phyloP scores from a whole-genome alignment of 1,140 invertebrate species.

The Drosophila saltans region DNA sequence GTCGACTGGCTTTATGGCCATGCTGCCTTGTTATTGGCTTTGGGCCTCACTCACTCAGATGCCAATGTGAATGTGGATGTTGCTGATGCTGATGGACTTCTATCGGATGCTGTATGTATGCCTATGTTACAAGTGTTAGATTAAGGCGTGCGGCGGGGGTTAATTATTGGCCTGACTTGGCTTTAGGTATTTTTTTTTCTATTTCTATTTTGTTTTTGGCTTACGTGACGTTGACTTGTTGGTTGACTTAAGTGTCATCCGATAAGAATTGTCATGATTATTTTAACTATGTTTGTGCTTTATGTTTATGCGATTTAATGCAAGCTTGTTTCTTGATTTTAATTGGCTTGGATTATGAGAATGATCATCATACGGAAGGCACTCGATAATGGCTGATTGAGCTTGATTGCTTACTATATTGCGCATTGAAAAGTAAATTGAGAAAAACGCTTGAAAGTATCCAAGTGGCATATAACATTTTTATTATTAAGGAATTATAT shows the following conservation, averaged over 20 bases:
- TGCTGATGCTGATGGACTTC: conserved; percentile 11
- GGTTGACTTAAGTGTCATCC: conserved; percentile 7
- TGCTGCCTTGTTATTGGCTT: conserved; percentile 50
- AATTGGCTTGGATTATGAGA: conserved; percentile 3
- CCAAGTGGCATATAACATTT: neutral
- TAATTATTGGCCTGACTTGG: conserved; percentile 4
- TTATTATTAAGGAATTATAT: too few relatives aligned
- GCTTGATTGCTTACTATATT: neutral
- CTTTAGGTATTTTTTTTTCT: neutral
- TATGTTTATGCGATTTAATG: conserved; percentile 14
- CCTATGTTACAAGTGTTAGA: neutral
- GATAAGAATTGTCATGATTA: conserved; percentile 13
- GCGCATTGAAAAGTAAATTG: neutral
- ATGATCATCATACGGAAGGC: conserved; percentile 7
- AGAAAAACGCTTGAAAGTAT: neutral
- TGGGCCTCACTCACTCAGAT: conserved; percentile 20
- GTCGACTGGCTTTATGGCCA: conserved; percentile 47
- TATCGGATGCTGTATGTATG: conserved; percentile 14
- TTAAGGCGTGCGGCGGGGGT: neutral
- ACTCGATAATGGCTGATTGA: conserved; percentile 11
- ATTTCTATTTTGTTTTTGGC: neutral
- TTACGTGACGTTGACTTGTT: conserved; percentile 9
- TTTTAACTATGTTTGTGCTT: conserved; percentile 14
- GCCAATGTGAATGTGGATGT: conserved; percentile 4
- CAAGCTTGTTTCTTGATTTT: conserved; percentile 2